Conservation (phyloP, 2,797 vertebrate genomes). For the Coregonus ussuriensis region DNA sequence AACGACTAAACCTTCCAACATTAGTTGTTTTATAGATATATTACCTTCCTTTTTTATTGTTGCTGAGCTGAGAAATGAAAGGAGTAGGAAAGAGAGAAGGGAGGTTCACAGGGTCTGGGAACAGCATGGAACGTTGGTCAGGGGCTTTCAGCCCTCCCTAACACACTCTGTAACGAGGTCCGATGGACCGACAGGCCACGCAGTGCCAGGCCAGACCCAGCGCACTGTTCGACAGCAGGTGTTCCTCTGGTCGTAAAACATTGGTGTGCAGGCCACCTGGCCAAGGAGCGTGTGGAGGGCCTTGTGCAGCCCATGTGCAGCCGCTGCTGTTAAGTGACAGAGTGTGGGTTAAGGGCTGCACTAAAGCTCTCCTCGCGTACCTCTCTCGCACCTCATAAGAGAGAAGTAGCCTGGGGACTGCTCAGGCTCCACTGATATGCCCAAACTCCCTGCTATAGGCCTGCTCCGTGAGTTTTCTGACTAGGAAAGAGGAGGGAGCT, state of each 20-base stretch:
- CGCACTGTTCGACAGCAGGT: not conserved
- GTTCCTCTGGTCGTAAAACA: not conserved
- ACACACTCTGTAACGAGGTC: not conserved
- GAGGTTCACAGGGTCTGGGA: not conserved
- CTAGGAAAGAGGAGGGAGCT: not conserved
- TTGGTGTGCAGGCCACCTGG: not conserved
- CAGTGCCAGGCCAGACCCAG: constrained; percentile 1
- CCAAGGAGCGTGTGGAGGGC: not conserved
- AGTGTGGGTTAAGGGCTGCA: not conserved
- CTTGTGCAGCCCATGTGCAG: constrained; percentile 1
- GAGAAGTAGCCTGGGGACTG: not conserved
- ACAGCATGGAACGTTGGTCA: not conserved
- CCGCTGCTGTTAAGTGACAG: not conserved
- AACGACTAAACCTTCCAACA: not conserved
- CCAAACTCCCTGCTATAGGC: not conserved
- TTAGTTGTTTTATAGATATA: too few species aligned
- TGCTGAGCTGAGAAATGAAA: not conserved
- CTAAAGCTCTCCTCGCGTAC: constrained; percentile 1
- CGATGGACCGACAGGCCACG: not conserved
- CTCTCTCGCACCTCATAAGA: constrained; percentile 20
- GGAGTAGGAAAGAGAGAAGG: not conserved
- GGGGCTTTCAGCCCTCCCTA: not conserved
- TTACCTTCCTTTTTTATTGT: not conserved
- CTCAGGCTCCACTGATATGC: not conserved
- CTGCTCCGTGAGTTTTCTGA: not conserved